Conservation (phyloP, 2,888 invertebrate species). For the Eretmocerus hayati region DNA sequence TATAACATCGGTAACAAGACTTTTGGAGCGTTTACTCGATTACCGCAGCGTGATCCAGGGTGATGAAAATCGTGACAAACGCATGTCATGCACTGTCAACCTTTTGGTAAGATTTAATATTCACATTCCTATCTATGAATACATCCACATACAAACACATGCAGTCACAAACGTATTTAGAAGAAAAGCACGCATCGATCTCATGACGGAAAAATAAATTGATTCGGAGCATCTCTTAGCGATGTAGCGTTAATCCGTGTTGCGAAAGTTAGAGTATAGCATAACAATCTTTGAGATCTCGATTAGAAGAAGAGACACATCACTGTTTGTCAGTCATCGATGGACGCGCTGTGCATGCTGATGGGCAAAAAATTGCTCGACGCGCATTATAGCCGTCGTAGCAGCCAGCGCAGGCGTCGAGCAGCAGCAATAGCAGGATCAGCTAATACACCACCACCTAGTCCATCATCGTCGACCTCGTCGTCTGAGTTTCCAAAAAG, state of each 20-base stretch:
- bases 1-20: slow-evolving; percentile 82
- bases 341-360: slow-evolving; percentile 13
- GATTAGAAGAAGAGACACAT: too few relatives aligned
- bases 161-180: not conserved
- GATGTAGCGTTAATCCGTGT: too few relatives aligned
- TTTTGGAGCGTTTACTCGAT: slow-evolving; percentile 82
- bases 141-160: not conserved
- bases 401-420: not conserved
- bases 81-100: slow-evolving; percentile 95
- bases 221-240: not conserved
- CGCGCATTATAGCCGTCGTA: not conserved
- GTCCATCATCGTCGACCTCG: too few relatives aligned
- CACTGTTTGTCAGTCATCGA: not conserved
- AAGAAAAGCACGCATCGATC: slow-evolving; percentile 4
- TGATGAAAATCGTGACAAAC: slow-evolving; percentile 88
- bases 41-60: slow-evolving; percentile 93
- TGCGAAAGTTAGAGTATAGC: too few relatives aligned
- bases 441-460: too few relatives aligned
- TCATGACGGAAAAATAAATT: not conserved
- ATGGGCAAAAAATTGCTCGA: slow-evolving; percentile 11
- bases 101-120: slow-evolving; percentile 72
- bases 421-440: too few relatives aligned
- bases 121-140: not conserved
- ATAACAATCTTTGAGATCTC: too few relatives aligned
- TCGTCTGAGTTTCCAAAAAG: too few relatives aligned